Percentiles rank a stretch among this genome's conserved stretches.
Conservation (phyloP, 2,113 vertebrate species). For the Halichoerus grypus region DNA sequence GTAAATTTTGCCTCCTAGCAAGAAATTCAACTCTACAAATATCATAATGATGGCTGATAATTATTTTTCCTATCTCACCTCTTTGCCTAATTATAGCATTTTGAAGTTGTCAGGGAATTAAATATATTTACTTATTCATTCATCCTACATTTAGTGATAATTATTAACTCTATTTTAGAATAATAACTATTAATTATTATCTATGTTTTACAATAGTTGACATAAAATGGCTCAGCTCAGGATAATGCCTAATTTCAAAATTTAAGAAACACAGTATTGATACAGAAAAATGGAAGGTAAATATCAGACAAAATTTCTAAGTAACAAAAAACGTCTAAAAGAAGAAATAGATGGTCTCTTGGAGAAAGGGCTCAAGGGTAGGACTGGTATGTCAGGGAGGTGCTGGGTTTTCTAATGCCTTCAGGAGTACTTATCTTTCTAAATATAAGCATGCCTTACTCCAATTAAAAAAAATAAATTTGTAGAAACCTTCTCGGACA, state of each 20-base stretch:
- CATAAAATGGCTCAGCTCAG: not conserved
- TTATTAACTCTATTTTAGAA: not conserved
- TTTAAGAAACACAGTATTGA: not conserved
- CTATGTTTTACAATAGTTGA: not conserved
- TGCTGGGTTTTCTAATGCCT: not conserved
- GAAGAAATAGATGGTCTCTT: not conserved
- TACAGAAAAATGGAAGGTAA: not conserved
- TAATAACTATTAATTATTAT: not conserved
- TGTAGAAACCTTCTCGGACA: not conserved
- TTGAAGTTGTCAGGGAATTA: not conserved
- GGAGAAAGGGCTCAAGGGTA: not conserved
- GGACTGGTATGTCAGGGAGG: not conserved
- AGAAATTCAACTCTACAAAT: not conserved
- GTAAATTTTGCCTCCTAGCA: not conserved
- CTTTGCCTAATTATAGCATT: conserved; percentile 3
- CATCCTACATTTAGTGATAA: not conserved
- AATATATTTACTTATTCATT: not conserved
- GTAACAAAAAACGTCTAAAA: not conserved
- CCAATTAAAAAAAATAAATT: not conserved
- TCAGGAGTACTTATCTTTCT: not conserved
- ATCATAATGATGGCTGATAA: not conserved
- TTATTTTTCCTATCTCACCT: conserved; percentile 1
- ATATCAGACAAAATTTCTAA: not conserved
- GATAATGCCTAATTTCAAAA: conserved; percentile 10
- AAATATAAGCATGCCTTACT: not conserved